A percentile compares a stretch with the other conserved stretches of the same genome.
phyloP scores from a whole-genome alignment of 2,797 vertebrate genomes.

The Acrossocheilus fasciatus region DNA sequence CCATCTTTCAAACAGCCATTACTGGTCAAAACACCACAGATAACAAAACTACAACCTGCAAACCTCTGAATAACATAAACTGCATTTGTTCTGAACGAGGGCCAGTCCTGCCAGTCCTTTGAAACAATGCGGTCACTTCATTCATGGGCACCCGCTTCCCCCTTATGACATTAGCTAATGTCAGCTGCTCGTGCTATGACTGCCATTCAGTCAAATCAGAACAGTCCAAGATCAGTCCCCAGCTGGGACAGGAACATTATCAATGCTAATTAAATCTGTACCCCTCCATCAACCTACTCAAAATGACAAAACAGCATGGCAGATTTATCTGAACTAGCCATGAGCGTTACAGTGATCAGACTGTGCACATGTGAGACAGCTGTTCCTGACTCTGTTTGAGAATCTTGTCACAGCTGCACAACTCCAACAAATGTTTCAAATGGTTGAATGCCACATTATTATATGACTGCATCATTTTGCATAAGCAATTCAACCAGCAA shows the following conservation, averaged over 20 bases:
- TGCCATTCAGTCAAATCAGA: neutral
- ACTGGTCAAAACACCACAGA: neutral
- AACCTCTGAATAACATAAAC: constrained; percentile 4
- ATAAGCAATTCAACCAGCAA: neutral
- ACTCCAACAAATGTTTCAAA: neutral
- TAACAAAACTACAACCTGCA: neutral
- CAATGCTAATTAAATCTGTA: constrained; percentile 23
- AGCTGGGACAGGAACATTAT: constrained; percentile 7
- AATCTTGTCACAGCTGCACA: neutral
- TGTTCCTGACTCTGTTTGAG: neutral
- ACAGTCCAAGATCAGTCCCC: neutral
- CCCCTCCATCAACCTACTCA: neutral
- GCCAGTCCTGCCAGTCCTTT: constrained; percentile 39
- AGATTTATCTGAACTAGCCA: neutral
- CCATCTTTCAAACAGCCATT: neutral
- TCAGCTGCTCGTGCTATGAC: neutral
- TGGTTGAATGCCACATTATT: neutral
- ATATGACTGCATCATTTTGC: neutral
- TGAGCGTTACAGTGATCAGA: neutral
- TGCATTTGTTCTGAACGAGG: constrained; percentile 18
- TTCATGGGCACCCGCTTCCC: neutral
- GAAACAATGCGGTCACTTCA: constrained; percentile 43
- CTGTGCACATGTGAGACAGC: neutral
- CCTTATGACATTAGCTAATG: neutral
- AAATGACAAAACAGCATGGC: neutral